Evolutionary conservation across 2,888 invertebrate genomes (phyloP).

Genomic region (Epsilonema sp.): DNA sequence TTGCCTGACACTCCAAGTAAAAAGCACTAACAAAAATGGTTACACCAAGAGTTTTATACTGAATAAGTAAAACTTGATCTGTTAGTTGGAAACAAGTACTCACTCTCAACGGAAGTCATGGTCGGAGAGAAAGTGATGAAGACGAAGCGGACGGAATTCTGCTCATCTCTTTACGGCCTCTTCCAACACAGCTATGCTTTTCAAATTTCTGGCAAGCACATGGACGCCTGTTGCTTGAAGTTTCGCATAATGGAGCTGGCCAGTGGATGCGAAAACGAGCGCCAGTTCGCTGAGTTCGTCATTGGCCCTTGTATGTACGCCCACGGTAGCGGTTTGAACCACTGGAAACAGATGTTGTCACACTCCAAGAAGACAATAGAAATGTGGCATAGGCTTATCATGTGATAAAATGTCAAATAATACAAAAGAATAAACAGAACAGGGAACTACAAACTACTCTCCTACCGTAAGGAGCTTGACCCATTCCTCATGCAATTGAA

Average conservation of each 20-base stretch:
- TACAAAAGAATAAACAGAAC: too few relatives aligned
- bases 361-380: slow-evolving; percentile 4
- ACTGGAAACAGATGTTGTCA: slow-evolving; percentile 10
- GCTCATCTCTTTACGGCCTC: background rate
- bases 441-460: too few relatives aligned
- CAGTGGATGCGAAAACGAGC: background rate
- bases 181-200: slow-evolving; percentile 7
- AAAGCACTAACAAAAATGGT: too few relatives aligned
- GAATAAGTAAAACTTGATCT: too few relatives aligned
- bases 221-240: slow-evolving; percentile 8
- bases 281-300: slow-evolving; percentile 2
- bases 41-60: too few relatives aligned
- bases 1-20: background rate
- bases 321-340: slow-evolving; percentile 9
- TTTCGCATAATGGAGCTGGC: background rate
- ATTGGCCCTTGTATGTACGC: slow-evolving; percentile 9
- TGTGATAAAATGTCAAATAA: too few relatives aligned
- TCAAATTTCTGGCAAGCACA: slow-evolving; percentile 5
- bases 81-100: slow-evolving; percentile 1
- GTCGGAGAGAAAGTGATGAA: slow-evolving; percentile 7
- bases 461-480: too few relatives aligned
- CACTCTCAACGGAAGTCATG: slow-evolving; percentile 5
- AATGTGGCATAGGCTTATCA: slow-evolving; percentile 8
- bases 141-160: slow-evolving; percentile 1
- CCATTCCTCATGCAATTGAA: too few relatives aligned